Evolutionary conservation across 2,888 invertebrate genomes (phyloP), one percentile per base, ranked within the genome.

Genomic region (Sthenelais limicola): DNA sequence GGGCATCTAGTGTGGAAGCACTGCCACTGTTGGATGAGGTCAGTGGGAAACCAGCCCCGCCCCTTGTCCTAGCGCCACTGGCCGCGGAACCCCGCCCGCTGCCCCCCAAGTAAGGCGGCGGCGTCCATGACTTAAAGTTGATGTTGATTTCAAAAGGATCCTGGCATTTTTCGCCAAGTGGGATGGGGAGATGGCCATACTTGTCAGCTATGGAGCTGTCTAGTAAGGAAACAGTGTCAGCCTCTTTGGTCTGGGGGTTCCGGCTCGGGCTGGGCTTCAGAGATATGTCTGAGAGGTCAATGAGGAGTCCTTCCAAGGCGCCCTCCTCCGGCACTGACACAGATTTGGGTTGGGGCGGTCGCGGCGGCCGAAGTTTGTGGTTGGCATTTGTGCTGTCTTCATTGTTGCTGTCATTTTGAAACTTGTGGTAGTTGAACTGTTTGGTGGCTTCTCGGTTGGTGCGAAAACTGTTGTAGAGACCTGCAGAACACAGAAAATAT

Each of bases 341-440:
- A 12, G 56, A 72, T 18, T 72, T 72, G 1, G 74, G 71, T 30
- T 69, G 69, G 3, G 71, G 58, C 26, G 58, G 71, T 12, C 69
- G 38, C 48, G 49, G 56, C 15, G 74, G 71, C 9, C 33, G 52
- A 38, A 21, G 28, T 24, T 56, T 56, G 24, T 32, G 32, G 4
- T 21, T 18, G n/a, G n/a, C n/a, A 30, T 35, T 38, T 9, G 33
- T 18, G 21, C 15, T 28, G 28, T 49, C 35, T 5, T 7, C 56
- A 9, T 21, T 26, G 18, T 51, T 49, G n/a, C 30, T 38, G 15
- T 49, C 52, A 32, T 35, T 47, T 43, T 58, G 33, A 3, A 48
- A 30, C 30, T 68, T 47, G 48, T 72, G 58, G 68, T 72, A 95
- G 82, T 92, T 92, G 83, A 94, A 95, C 84, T 94, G 94, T 81